Conservation (phyloP, 2,888 invertebrate genomes). For the Erebia aethiops region DNA sequence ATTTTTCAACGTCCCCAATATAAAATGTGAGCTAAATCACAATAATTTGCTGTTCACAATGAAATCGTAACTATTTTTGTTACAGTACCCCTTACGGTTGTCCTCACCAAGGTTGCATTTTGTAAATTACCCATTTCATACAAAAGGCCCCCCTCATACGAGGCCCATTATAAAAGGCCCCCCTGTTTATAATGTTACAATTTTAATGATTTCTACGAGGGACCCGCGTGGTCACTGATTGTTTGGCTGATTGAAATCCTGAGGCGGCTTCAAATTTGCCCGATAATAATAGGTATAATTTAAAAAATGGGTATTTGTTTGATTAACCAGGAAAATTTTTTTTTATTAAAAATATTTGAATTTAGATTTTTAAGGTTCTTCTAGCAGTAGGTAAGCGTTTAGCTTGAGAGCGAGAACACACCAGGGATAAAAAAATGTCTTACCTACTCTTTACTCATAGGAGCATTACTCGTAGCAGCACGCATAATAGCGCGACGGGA, state of each 20-base stretch:
- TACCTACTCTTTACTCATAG: too few species aligned
- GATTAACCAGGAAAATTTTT: too few species aligned
- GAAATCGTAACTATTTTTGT: conserved; percentile 68
- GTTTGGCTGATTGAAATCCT: conserved; percentile 32
- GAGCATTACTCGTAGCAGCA: too few species aligned
- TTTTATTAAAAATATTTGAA: too few species aligned
- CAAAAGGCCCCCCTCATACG: conserved; percentile 71
- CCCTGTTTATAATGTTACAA: conserved; percentile 75
- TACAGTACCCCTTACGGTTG: conserved; percentile 48
- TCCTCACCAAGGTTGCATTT: conserved; percentile 56
- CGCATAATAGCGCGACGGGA: too few species aligned
- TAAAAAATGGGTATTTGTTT: too few species aligned
- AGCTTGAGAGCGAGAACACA: too few species aligned
- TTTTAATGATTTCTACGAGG: conserved; percentile 68
- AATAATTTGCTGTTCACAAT: conserved; percentile 71
- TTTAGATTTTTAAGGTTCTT: too few species aligned
- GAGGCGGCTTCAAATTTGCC: conserved; percentile 6
- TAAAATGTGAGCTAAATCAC: conserved; percentile 63
- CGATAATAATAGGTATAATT: not conserved
- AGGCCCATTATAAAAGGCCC: conserved; percentile 72
- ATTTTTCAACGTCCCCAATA: conserved; percentile 27
- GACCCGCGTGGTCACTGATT: conserved; percentile 4
- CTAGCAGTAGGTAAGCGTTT: too few species aligned
- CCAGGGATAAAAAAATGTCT: too few species aligned
- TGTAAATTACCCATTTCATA: conserved; percentile 67